Conservation (phyloP, 2,888 invertebrate species). For the Agrotis puta region DNA sequence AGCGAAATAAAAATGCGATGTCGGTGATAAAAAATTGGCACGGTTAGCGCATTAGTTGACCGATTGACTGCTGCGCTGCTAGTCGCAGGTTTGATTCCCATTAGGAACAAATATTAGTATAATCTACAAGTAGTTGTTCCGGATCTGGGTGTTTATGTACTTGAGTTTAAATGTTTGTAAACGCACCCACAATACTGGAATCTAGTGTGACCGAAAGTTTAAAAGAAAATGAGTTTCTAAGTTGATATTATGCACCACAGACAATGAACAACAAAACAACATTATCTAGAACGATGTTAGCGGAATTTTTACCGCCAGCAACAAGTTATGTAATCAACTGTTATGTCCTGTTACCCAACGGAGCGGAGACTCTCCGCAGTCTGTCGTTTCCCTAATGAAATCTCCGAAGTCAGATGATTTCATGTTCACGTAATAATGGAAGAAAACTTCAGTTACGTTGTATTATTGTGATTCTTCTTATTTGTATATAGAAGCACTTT, state of each 20-base stretch:
- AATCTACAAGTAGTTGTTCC: too few species aligned
- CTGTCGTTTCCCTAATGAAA: conserved; percentile 31
- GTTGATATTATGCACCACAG: not conserved
- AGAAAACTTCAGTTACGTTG: not conserved
- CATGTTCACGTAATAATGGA: conserved; percentile 23
- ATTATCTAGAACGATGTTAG: not conserved
- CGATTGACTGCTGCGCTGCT: too few species aligned
- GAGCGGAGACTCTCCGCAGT: conserved; percentile 8
- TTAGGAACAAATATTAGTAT: too few species aligned
- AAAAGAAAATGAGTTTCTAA: not conserved
- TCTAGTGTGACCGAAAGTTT: too few species aligned
- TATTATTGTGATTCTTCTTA: not conserved
- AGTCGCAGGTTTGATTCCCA: too few species aligned
- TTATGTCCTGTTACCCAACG: conserved; percentile 32
- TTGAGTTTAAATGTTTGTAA: too few species aligned
- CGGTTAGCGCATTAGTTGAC: too few species aligned
- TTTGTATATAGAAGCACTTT: not conserved
- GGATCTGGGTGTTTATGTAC: too few species aligned
- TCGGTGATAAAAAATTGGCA: too few species aligned
- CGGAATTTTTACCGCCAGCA: conserved; percentile 20
- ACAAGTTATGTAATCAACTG: conserved; percentile 35
- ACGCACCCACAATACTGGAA: too few species aligned
- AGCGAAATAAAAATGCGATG: not conserved
- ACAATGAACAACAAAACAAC: not conserved
- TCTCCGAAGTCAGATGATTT: conserved; percentile 12